Conservation (phyloP, 2,113 vertebrate species). For the Platichthys flesus region DNA sequence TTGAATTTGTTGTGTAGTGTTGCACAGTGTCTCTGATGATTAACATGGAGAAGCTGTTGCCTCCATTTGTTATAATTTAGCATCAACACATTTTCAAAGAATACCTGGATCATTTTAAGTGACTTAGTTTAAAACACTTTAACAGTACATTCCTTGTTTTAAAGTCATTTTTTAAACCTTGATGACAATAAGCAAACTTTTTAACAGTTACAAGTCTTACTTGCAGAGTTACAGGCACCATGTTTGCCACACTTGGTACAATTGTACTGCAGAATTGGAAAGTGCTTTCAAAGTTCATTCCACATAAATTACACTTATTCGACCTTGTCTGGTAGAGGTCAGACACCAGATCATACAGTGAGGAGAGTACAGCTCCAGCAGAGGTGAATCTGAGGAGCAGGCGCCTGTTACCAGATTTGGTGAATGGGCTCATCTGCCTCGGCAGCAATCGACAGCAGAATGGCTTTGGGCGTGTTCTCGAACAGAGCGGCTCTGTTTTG, state of each 20-base stretch:
- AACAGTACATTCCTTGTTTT: background rate
- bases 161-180: too few relatives aligned
- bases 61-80: background rate
- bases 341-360: background rate
- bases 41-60: background rate
- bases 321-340: background rate
- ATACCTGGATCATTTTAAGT: background rate
- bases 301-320: background rate
- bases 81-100: background rate
- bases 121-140: background rate
- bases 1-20: background rate
- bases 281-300: background rate
- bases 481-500: conserved; percentile 98
- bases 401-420: conserved; percentile 63
- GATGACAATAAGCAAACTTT: background rate
- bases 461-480: conserved; percentile 95
- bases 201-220: background rate
- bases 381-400: conserved; percentile 3
- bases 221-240: background rate
- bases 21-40: background rate
- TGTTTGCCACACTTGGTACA: background rate
- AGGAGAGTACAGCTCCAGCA: background rate
- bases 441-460: conserved; percentile 86
- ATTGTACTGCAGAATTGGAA: background rate
- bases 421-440: conserved; percentile 78